These are phyloP conservation scores for Porites rus DNA, from an alignment of 92 coral and sea anemone species.

Conservation along the genomic window DNA sequence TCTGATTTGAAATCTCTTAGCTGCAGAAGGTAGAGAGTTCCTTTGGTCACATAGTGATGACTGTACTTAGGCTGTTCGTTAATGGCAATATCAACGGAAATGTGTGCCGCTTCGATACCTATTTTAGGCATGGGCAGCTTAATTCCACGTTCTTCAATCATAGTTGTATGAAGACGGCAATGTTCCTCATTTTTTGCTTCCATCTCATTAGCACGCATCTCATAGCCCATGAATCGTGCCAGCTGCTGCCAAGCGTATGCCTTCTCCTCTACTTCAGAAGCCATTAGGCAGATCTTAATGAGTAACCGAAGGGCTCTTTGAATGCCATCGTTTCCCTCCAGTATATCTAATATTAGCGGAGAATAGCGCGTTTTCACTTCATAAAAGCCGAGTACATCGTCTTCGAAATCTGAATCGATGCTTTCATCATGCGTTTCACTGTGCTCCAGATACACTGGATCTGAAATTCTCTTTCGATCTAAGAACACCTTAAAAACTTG, in stretches of 20 bases:
- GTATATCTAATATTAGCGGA: constrained; percentile 41
- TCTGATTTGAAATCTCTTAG: constrained; percentile 32
- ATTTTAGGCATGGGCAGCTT: constrained; percentile 29
- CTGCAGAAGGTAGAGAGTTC: constrained; percentile 40
- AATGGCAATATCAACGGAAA: constrained; percentile 63
- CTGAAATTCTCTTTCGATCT: constrained; percentile 62
- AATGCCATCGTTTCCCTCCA: constrained; percentile 18
- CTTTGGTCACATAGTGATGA: constrained; percentile 68
- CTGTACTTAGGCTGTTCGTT: constrained; percentile 50
- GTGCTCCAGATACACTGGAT: constrained; percentile 24
- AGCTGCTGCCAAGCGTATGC: constrained; percentile 77
- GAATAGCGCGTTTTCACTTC: constrained; percentile 63
- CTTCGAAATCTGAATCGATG: constrained; percentile 29
- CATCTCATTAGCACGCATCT: constrained; percentile 54
- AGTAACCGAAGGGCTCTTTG: constrained; percentile 54
- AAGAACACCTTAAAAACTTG: constrained; percentile 61
- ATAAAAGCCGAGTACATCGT: constrained; percentile 56
- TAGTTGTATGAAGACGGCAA: constrained; percentile 4
- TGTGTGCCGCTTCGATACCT: constrained; percentile 68
- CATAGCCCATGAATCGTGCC: constrained; percentile 75
- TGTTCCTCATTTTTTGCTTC: background rate
- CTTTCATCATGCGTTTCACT: constrained; percentile 7
- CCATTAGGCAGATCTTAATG: constrained; percentile 43
- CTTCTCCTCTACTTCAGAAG: constrained; percentile 44
- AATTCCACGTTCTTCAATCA: constrained; percentile 4